Percentiles rank a stretch among this genome's conserved stretches.
These are phyloP conservation scores for Molossus alvarezi DNA, from an alignment of 2,797 vertebrate genomes.

Conservation along the genomic window DNA sequence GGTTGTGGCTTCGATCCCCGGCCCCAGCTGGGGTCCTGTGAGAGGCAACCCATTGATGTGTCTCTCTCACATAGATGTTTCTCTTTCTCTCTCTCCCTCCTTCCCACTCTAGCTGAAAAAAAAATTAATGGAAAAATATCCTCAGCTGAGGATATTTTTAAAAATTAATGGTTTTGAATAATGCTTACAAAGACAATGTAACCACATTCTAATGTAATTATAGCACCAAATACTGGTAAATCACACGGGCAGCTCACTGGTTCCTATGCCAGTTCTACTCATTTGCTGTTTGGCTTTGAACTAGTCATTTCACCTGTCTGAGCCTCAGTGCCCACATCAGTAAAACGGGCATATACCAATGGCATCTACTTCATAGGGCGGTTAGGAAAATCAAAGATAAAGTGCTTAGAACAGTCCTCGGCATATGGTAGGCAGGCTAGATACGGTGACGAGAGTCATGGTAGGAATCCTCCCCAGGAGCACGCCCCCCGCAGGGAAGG, in stretches of 20 bases:
- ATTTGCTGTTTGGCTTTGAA: neutral
- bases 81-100: too few relatives aligned
- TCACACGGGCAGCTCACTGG: neutral
- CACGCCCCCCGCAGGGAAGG: neutral
- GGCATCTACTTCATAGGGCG: neutral
- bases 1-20: too few relatives aligned
- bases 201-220: neutral
- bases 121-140: too few relatives aligned
- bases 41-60: too few relatives aligned
- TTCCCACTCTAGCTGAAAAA: too few relatives aligned
- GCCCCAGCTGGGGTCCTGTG: too few relatives aligned
- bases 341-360: neutral
- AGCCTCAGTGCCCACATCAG: constrained; percentile 24
- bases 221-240: neutral
- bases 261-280: neutral
- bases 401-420: neutral
- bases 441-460: accelerated
- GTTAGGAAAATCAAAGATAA: neutral
- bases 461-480: neutral
- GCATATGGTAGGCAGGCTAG: neutral
- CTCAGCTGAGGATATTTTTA: neutral
- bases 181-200: neutral
- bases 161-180: neutral
- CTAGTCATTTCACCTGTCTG: neutral
- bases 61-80: too few relatives aligned